Percentiles rank a stretch among this genome's conserved stretches.
These are phyloP conservation scores for Scopus umbretta DNA, from an alignment of 2,113 vertebrate genomes.

Conservation along the genomic window DNA sequence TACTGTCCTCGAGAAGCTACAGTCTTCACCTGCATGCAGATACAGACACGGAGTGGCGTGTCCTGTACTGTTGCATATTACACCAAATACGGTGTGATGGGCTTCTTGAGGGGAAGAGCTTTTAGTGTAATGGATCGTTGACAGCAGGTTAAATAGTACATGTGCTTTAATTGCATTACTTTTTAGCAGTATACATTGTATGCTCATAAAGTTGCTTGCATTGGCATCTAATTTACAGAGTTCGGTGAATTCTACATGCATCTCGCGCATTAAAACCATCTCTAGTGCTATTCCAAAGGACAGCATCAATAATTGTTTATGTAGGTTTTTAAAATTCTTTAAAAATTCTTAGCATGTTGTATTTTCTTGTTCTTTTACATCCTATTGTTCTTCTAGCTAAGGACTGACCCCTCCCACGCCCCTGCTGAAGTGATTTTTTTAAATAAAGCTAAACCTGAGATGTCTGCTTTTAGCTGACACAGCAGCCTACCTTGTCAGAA, in stretches of 20 bases:
- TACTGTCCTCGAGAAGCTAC: not conserved
- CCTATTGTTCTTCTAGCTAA: not conserved
- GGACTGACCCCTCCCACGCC: not conserved
- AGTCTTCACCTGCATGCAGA: not conserved
- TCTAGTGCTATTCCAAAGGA: not conserved
- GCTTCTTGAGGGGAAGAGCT: not conserved
- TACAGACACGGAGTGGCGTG: rapidly evolving
- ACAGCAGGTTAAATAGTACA: not conserved
- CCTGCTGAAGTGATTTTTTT: not conserved
- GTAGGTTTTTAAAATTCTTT: not conserved
- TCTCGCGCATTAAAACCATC: not conserved
- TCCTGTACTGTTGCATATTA: not conserved
- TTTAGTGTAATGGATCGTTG: not conserved
- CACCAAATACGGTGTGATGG: rapidly evolving
- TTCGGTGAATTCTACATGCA: not conserved
- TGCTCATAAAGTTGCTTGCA: not conserved
- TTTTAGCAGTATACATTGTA: not conserved
- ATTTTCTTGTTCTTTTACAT: not conserved
- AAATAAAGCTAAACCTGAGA: not conserved
- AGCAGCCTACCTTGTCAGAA: not conserved
- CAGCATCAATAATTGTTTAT: not conserved
- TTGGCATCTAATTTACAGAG: not conserved
- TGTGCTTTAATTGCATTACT: not conserved
- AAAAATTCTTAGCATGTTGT: not conserved
- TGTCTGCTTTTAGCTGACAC: not conserved